Percentiles rank a stretch among this genome's conserved stretches.
phyloP scores from a whole-genome alignment of 2,888 invertebrate genomes.

The Unio delphinus region DNA sequence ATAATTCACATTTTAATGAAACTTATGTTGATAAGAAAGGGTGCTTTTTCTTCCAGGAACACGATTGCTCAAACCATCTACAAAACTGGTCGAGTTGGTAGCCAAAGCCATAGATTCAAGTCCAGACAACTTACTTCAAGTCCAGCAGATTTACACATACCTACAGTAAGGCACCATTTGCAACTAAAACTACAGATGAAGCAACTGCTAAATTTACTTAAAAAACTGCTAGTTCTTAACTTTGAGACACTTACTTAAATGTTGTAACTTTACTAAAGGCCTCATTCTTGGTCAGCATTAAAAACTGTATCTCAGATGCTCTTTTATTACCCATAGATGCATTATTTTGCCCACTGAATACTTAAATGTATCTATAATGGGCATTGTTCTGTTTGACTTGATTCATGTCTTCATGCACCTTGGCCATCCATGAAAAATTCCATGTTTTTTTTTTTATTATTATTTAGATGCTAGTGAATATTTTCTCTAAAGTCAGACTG shows the following conservation, averaged over 20 bases:
- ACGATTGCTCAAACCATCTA: constrained; percentile 51
- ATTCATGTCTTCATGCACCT: too few relatives aligned
- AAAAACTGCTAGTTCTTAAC: constrained; percentile 1
- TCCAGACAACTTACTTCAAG: constrained; percentile 62
- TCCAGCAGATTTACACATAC: constrained; percentile 61
- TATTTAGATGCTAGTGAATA: too few relatives aligned
- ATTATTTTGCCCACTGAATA: too few relatives aligned
- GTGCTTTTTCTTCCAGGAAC: constrained; percentile 39
- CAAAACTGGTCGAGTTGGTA: constrained; percentile 61
- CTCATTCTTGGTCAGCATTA: too few relatives aligned
- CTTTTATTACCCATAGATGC: too few relatives aligned
- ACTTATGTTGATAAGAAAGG: background rate
- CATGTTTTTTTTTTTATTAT: too few relatives aligned
- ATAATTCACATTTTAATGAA: background rate
- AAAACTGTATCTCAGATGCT: too few relatives aligned
- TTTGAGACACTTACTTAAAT: background rate
- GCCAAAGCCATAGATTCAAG: constrained; percentile 54
- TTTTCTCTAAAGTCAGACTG: too few relatives aligned
- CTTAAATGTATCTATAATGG: too few relatives aligned
- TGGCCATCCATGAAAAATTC: too few relatives aligned
- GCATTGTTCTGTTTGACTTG: too few relatives aligned
- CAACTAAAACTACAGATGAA: background rate
- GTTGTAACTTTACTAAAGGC: too few relatives aligned
- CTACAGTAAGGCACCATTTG: constrained; percentile 45
- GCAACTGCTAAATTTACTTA: background rate